phyloP scores from a whole-genome alignment of 2,113 vertebrate genomes.

The Eretmochelys imbricata region DNA sequence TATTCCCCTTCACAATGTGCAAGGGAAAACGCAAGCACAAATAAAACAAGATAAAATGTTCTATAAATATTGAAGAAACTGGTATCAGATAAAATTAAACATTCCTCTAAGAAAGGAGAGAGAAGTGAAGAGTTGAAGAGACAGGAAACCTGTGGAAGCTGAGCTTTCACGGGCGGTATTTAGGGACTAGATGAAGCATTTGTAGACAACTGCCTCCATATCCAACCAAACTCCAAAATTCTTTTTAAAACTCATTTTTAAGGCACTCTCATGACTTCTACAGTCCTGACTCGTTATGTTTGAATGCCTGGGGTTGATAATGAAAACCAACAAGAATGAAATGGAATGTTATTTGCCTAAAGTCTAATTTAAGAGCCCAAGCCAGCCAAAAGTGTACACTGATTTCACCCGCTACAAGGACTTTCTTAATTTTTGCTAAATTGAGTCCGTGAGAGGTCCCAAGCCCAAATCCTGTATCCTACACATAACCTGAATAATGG shows the following conservation, averaged over 20 bases:
- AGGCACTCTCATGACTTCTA: not conserved
- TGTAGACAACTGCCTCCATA: not conserved
- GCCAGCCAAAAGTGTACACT: not conserved
- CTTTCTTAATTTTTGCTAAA: not conserved
- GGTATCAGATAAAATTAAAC: not conserved
- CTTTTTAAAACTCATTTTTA: not conserved
- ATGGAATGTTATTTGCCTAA: not conserved
- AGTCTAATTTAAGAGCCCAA: not conserved
- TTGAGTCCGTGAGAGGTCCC: not conserved
- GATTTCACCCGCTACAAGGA: not conserved
- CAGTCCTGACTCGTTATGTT: not conserved
- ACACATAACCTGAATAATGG: not conserved
- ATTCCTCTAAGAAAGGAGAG: not conserved
- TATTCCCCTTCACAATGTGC: not conserved
- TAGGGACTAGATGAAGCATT: not conserved
- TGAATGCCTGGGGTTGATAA: not conserved
- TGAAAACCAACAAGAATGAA: not conserved
- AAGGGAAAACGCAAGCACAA: not conserved
- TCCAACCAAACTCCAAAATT: not conserved
- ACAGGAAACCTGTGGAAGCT: not conserved
- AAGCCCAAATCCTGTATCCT: not conserved
- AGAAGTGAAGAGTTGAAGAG: not conserved
- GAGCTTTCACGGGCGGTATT: not conserved
- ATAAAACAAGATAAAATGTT: not conserved
- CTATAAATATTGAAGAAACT: not conserved